Conservation (phyloP, 2,888 invertebrate species). For the Campaea margaritaria region DNA sequence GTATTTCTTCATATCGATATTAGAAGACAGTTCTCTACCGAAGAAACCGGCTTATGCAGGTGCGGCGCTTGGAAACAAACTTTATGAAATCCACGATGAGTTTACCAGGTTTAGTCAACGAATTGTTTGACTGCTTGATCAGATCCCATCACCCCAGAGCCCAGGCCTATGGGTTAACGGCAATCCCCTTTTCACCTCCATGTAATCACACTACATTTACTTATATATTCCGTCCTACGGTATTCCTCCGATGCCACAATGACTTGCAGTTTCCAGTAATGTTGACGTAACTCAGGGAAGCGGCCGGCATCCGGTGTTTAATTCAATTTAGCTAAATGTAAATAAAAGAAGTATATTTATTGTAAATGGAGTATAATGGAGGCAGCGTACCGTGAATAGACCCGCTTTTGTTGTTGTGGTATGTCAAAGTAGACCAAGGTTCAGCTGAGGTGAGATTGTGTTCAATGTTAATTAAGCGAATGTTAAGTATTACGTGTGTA, state of each 20-base stretch:
- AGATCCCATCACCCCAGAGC: background rate
- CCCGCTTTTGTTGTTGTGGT: constrained; percentile 36
- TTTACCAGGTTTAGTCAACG: too few species aligned
- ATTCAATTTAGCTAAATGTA: constrained; percentile 59
- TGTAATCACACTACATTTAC: background rate
- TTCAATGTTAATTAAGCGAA: constrained; percentile 23
- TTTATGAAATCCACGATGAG: too few species aligned
- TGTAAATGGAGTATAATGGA: constrained; percentile 68
- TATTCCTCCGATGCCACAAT: constrained; percentile 45
- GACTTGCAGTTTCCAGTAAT: constrained; percentile 61
- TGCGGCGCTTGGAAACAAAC: too few species aligned
- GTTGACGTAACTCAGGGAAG: constrained; percentile 65
- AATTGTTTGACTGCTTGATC: too few species aligned
- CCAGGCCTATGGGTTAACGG: constrained; percentile 30
- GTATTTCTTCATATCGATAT: too few species aligned
- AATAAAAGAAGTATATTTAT: constrained; percentile 61
- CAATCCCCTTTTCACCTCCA: constrained; percentile 32
- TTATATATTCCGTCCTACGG: too few species aligned
- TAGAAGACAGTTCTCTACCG: too few species aligned
- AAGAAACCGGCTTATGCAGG: too few species aligned
- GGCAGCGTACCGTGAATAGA: constrained; percentile 61
- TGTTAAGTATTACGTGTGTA: background rate
- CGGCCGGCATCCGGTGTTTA: constrained; percentile 64
- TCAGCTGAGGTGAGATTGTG: constrained; percentile 24
- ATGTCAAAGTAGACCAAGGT: constrained; percentile 32